A percentile compares a stretch with the other conserved stretches of the same genome.
Evolutionary conservation across 1,140 invertebrate genomes (phyloP).

Genomic region (Octopus bimaculoides): DNA sequence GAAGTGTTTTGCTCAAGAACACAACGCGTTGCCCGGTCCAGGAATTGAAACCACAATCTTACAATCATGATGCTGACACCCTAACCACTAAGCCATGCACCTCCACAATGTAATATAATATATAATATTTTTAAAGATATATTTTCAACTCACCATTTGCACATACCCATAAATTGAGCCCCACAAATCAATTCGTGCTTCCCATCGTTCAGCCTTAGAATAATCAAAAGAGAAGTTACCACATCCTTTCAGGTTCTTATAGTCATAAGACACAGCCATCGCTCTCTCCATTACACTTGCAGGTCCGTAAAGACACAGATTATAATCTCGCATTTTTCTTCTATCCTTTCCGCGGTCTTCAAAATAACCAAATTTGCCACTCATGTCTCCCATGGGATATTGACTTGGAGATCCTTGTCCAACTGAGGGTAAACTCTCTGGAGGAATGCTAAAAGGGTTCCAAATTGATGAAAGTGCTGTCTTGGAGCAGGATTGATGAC

Average conservation of each 20-base stretch:
- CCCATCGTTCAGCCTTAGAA: not conserved
- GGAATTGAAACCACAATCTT: too few species aligned
- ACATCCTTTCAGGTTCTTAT: not conserved
- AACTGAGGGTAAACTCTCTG: not conserved
- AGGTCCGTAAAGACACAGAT: slow-evolving; percentile 8
- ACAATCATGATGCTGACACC: too few species aligned
- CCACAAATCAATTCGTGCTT: not conserved
- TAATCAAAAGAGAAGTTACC: not conserved
- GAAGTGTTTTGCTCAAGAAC: too few species aligned
- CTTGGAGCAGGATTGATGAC: slow-evolving; percentile 2
- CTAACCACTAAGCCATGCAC: too few species aligned
- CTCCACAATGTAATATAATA: too few species aligned
- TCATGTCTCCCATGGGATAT: slow-evolving; percentile 7
- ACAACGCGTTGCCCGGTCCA: too few species aligned
- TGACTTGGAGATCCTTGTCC: not conserved
- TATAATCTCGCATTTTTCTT: not conserved
- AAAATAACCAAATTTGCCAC: slow-evolving; percentile 11
- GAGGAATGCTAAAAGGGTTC: not conserved
- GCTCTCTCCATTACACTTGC: not conserved
- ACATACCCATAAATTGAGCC: not conserved
- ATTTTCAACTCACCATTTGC: not conserved
- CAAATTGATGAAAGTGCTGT: not conserved
- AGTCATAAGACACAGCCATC: not conserved
- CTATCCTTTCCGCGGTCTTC: not conserved
- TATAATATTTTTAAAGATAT: too few species aligned